Evolutionary conservation across 2,888 invertebrate species (phyloP).

Genomic region (Synergus japonicus): DNA sequence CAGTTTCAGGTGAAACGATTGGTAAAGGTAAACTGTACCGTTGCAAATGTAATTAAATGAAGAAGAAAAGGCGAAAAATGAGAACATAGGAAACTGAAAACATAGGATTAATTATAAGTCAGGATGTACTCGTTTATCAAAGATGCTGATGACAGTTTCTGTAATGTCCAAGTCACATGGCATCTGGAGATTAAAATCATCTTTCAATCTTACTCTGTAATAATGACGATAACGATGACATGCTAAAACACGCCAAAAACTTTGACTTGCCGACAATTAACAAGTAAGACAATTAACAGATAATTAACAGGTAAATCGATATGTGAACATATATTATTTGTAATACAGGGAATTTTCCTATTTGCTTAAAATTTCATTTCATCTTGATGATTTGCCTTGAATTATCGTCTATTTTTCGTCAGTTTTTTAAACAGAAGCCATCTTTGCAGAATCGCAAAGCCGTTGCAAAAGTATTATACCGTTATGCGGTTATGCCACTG

Average conservation of each 20-base stretch:
- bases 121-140: constrained; percentile 23
- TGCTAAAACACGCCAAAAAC: neutral
- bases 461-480: neutral
- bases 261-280: neutral
- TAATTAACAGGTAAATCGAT: neutral
- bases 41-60: neutral
- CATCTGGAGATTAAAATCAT: neutral
- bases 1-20: neutral
- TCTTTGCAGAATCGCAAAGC: neutral
- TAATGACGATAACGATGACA: neutral
- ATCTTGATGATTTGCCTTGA: no score
- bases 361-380: no score
- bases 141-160: constrained; percentile 6
- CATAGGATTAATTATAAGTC: constrained; percentile 20
- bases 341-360: neutral
- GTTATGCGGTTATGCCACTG: neutral
- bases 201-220: neutral
- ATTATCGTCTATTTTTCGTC: neutral
- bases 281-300: neutral
- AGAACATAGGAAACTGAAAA: neutral
- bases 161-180: neutral
- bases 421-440: neutral
- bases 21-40: neutral
- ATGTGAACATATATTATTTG: neutral
- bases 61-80: neutral